These are phyloP conservation scores for Diploptera punctata DNA, from an alignment of 2,888 invertebrate genomes.

Conservation along the genomic window DNA sequence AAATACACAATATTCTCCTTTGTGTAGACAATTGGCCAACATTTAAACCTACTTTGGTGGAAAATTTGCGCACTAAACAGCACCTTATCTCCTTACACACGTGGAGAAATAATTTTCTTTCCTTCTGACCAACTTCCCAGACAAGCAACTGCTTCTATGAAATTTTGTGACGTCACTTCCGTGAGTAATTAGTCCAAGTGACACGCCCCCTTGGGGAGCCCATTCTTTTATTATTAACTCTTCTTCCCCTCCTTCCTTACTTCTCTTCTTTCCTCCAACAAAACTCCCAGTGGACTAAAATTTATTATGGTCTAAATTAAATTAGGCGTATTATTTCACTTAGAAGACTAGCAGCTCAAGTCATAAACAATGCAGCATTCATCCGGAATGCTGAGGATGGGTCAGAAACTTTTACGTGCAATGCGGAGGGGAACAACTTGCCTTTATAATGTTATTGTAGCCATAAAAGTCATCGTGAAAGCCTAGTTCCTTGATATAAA, in stretches of 20 bases:
- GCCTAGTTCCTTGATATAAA: neutral
- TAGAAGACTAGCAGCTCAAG: slow-evolving; percentile 32
- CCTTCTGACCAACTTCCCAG: neutral
- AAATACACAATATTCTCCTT: too few relatives aligned
- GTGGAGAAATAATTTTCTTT: neutral
- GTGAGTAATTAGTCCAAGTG: slow-evolving; percentile 41
- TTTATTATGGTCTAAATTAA: slow-evolving; percentile 42
- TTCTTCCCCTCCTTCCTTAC: slow-evolving; percentile 7
- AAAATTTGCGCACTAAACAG: neutral
- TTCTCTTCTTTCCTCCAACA: slow-evolving; percentile 25
- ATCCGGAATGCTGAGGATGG: slow-evolving; percentile 9
- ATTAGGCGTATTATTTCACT: slow-evolving; percentile 44
- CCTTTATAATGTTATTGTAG: slow-evolving; percentile 12
- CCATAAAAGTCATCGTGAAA: slow-evolving; percentile 1
- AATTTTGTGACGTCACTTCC: slow-evolving; percentile 41
- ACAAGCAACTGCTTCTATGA: neutral
- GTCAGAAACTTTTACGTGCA: slow-evolving; percentile 8
- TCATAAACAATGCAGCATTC: slow-evolving; percentile 37
- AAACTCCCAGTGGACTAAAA: slow-evolving; percentile 40
- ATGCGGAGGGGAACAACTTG: neutral
- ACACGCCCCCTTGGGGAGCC: slow-evolving; percentile 40
- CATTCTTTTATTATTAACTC: slow-evolving; percentile 42
- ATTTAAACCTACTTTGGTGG: too few relatives aligned
- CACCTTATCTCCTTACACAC: neutral
- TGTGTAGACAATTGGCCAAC: too few relatives aligned